These are phyloP conservation scores for Oxyura jamaicensis DNA, from an alignment of 2,113 vertebrate genomes.

Conservation along the genomic window DNA sequence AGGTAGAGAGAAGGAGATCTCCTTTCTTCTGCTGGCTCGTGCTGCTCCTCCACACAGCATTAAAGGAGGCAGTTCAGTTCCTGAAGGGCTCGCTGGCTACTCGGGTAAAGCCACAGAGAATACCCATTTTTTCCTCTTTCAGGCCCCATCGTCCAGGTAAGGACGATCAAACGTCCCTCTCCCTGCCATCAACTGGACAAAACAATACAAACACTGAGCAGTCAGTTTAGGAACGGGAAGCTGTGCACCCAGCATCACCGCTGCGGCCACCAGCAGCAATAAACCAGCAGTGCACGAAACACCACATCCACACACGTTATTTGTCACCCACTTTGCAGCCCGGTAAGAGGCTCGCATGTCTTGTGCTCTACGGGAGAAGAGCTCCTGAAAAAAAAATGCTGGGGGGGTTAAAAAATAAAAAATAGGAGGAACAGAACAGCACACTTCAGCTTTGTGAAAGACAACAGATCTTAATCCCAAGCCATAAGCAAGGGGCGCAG, in stretches of 20 bases:
- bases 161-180: not conserved
- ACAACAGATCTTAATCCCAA: constrained; percentile 8
- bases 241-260: no score
- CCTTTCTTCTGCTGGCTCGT: not conserved
- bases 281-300: not conserved
- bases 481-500: constrained; percentile 3
- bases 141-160: not conserved
- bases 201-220: not conserved
- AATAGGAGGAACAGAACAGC: not conserved
- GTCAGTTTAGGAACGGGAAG: not conserved
- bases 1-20: not conserved
- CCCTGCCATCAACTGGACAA: not conserved
- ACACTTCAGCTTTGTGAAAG: not conserved
- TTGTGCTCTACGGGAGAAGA: not conserved
- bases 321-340: not conserved
- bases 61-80: not conserved
- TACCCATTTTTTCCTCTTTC: not conserved
- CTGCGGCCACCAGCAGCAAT: not conserved
- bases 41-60: not conserved
- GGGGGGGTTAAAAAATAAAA: not conserved
- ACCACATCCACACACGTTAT: not conserved
- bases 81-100: not conserved
- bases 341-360: not conserved
- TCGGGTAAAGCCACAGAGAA: not conserved
- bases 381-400: not conserved